Evolutionary conservation across 2,113 vertebrate species (phyloP), one percentile per base, ranked within the genome.

Genomic region (Oxyruncus cristatus): DNA sequence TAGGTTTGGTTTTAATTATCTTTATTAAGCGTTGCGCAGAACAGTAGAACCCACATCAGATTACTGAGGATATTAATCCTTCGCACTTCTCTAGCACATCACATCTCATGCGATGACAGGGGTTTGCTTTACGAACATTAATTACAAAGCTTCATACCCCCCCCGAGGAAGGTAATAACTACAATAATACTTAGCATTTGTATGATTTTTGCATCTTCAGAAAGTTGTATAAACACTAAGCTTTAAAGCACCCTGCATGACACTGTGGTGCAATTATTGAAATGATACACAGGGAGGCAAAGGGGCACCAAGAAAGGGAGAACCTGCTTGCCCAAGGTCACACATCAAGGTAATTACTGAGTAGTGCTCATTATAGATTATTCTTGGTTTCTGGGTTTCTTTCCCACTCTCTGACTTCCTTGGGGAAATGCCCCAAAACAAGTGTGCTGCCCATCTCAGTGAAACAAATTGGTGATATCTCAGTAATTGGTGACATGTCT

Each of bases 21-120:
- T 93, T 89, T 88, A 93, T 95, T 86, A 97, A 93, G 56, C 76
- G 56, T 82, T 90, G 79, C 35, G 7, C 63, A 75, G 92, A 96
- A 81, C 75, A 83, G 92, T 95, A 95, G 95, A 96, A 59, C 87
- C 66, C 87, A 81, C 93, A 95, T 94, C 92, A 94, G 94, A 94
- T 97, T 96, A 92, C 67, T 41, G 56, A 80, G 89, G 75, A 65
- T 94, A 95, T 95, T 97, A 97, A 97, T 97, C 92, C 87, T 96
- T 92, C 27, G 19, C 85, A 53, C 85, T 96, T 91, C 89, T 87
- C 59, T 68, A 80, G 63, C 76, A 85, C 46, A 12, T 91, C 75
- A 65, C 49, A 16, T 89, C 71, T 87, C 37, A 82, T 89, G 83
- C 2, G 0, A 62, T 94, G 95, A 85, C 93, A 78, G 75, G 88